These are phyloP conservation scores for Eriocheir sinensis DNA, from an alignment of 1,140 invertebrate species.

Conservation along the genomic window DNA sequence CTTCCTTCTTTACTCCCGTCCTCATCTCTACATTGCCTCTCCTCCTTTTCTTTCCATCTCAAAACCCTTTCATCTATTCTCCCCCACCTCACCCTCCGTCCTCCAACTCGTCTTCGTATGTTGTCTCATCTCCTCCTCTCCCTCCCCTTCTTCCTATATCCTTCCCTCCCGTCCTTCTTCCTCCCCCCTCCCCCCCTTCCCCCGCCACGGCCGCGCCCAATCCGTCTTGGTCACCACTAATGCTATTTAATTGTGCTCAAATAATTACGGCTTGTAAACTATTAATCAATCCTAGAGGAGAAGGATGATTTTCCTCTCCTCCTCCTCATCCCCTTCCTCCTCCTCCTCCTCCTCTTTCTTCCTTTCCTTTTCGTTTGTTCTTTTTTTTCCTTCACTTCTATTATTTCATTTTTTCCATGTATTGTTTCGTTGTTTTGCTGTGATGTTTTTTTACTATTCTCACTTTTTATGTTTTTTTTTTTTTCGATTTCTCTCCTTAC, in stretches of 20 bases:
- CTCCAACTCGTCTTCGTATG: no score
- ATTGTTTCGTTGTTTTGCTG: background rate
- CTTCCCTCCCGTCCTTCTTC: background rate
- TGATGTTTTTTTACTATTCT: background rate
- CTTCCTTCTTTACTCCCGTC: background rate
- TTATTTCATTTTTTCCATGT: no score
- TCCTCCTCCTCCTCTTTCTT: background rate
- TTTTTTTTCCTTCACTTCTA: background rate
- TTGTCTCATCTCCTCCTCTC: background rate
- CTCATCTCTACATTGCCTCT: background rate
- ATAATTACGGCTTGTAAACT: conserved; percentile 66
- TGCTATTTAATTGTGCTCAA: conserved; percentile 71
- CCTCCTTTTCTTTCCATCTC: background rate
- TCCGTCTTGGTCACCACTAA: conserved; percentile 67
- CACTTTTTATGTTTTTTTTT: background rate
- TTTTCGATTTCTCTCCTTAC: no score
- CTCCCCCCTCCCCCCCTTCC: background rate
- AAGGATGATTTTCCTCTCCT: background rate
- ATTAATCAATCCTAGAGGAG: conserved; percentile 62
- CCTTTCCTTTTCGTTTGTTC: background rate
- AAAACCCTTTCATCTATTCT: no score
- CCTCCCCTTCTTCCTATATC: no score
- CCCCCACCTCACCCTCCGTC: background rate
- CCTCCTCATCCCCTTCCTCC: background rate
- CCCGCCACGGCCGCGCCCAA: conserved; percentile 7